Evolutionary conservation across 2,888 invertebrate species (phyloP).

Genomic region (Caenorhabditis sp.): DNA sequence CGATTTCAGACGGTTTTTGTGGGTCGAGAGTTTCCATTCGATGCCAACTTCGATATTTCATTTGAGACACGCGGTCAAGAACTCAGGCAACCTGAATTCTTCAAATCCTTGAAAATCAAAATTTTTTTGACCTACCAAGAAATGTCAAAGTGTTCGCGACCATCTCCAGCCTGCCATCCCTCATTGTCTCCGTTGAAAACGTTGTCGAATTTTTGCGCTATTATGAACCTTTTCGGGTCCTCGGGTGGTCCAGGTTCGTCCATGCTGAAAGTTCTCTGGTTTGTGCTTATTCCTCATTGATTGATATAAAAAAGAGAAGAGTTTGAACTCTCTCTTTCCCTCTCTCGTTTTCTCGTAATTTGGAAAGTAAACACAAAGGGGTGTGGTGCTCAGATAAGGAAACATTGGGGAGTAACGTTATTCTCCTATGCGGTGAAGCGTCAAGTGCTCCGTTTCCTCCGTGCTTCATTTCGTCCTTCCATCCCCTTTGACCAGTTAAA

Average conservation of each 20-base stretch:
- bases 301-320: not conserved
- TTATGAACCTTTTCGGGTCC: not conserved
- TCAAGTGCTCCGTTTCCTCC: no score
- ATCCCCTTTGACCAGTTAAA: no score
- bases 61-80: not conserved
- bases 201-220: constrained; percentile 15
- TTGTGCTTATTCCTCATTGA: no score
- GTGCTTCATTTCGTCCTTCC: no score
- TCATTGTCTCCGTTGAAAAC: not conserved
- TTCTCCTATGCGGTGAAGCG: no score
- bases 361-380: no score
- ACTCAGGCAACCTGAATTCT: not conserved
- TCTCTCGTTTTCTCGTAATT: no score
- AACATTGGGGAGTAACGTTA: no score
- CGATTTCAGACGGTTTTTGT: not conserved
- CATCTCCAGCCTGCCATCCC: not conserved
- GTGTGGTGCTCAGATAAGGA: no score
- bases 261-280: not conserved
- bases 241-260: not conserved
- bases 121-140: not conserved
- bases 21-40: not conserved
- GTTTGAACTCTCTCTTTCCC: no score
- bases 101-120: not conserved
- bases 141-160: constrained; percentile 5
- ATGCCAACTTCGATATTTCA: not conserved